phyloP scores from a whole-genome alignment of 30 jellyfish, hydroid and myxozoan species.

The Pelagia noctiluca region DNA sequence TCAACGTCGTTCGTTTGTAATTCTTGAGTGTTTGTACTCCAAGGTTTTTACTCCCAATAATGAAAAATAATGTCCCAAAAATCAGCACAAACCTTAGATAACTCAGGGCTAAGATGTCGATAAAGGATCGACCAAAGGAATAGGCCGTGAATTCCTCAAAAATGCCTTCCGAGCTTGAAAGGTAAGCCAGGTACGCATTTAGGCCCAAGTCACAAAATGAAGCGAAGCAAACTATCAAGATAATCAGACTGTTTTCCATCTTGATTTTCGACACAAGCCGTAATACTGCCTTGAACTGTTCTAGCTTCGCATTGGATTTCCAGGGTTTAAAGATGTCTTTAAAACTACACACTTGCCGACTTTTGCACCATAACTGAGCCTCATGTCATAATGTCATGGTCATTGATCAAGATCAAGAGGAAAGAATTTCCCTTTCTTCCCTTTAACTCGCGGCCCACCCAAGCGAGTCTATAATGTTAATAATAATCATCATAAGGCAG shows the following conservation, averaged over 20 bases:
- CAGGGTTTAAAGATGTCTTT: no score
- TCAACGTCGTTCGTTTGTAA: constrained; percentile 24
- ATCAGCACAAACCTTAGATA: constrained; percentile 63
- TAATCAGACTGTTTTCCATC: not conserved
- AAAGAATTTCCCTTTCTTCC: no score
- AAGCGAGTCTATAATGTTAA: no score
- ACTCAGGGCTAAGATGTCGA: constrained; percentile 55
- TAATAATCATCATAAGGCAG: no score
- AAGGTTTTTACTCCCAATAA: constrained; percentile 27
- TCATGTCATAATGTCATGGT: no score
- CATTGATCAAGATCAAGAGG: no score
- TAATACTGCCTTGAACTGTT: no score
- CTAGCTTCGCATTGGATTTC: no score
- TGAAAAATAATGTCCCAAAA: constrained; percentile 56
- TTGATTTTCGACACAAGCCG: no score
- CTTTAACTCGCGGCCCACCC: no score
- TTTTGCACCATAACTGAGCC: no score
- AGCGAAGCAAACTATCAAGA: not conserved
- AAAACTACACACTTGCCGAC: no score
- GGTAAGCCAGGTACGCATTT: not conserved
- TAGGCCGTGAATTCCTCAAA: not conserved
- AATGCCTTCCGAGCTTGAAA: constrained; percentile 1
- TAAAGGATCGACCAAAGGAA: constrained; percentile 57
- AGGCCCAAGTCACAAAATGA: not conserved
- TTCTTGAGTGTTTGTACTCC: constrained; percentile 42